phyloP scores from a whole-genome alignment of 2,888 invertebrate genomes.

The Perizoma flavofasciatum region DNA sequence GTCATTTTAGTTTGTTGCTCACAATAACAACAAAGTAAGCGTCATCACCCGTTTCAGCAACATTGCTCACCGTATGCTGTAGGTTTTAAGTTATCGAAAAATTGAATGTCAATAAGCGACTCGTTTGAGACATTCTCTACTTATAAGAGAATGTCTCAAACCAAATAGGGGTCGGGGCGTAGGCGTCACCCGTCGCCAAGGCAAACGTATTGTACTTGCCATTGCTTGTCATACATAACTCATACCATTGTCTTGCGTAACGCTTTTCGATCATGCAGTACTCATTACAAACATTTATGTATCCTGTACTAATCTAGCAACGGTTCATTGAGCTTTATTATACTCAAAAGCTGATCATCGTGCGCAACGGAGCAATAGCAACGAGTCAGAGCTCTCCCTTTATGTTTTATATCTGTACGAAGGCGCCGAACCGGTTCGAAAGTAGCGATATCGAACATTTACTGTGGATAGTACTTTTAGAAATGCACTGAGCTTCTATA shows the following conservation, averaged over 20 bases:
- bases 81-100: conserved; percentile 53
- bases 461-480: conserved; percentile 47
- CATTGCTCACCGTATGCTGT: conserved; percentile 46
- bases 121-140: conserved; percentile 66
- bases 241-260: conserved; percentile 74
- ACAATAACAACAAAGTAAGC: conserved; percentile 23
- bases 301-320: conserved; percentile 67
- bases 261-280: conserved; percentile 52
- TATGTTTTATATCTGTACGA: conserved; percentile 43
- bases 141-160: conserved; percentile 73
- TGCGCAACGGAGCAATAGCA: conserved; percentile 20
- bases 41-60: conserved; percentile 36
- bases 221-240: conserved; percentile 50
- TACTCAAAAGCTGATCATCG: conserved; percentile 44
- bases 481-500: conserved; percentile 62
- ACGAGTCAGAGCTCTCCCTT: conserved; percentile 44
- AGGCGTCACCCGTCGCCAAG: conserved; percentile 69
- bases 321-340: conserved; percentile 70
- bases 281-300: conserved; percentile 66
- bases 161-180: conserved; percentile 64
- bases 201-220: conserved; percentile 49
- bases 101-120: conserved; percentile 62
- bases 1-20: conserved; percentile 22
- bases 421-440: conserved; percentile 68
- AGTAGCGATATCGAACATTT: conserved; percentile 57